These are phyloP conservation scores for Acipenser oxyrinchus DNA, from an alignment of 2,797 vertebrate genomes.

Conservation along the genomic window DNA sequence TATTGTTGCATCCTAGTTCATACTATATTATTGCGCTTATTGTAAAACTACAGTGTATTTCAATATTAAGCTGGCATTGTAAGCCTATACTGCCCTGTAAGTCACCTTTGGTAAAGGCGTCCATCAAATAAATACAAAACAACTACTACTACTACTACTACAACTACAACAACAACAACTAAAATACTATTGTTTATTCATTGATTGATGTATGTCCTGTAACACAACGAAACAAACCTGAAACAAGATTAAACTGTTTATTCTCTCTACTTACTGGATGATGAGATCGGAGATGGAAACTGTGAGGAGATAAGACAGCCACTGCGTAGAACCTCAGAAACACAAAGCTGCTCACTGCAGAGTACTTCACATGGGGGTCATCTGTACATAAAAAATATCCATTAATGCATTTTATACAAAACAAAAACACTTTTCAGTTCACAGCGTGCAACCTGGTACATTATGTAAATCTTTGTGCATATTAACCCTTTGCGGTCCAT, in stretches of 20 bases:
- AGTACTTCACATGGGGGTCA: slow-evolving; percentile 96
- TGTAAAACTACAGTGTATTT: too few species aligned
- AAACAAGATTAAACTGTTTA: neutral
- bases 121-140: neutral
- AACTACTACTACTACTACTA: neutral
- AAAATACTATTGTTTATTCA: neutral
- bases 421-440: too few species aligned
- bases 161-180: too few species aligned
- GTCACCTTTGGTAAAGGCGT: neutral
- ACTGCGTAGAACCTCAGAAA: slow-evolving; percentile 97
- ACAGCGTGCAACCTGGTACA: too few species aligned
- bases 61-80: too few species aligned
- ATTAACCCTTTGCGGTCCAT: too few species aligned
- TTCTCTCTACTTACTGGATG: slow-evolving; percentile 78
- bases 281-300: slow-evolving; percentile 92
- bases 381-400: slow-evolving; percentile 56
- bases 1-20: too few species aligned
- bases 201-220: neutral
- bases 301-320: slow-evolving; percentile 90
- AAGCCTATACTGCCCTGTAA: too few species aligned
- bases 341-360: slow-evolving; percentile 97
- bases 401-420: too few species aligned
- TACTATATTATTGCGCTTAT: too few species aligned
- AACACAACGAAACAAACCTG: neutral
- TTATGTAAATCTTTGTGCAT: too few species aligned